Evolutionary conservation across 2,888 invertebrate genomes (phyloP).

Genomic region (Drosophila nr. perissopoda): DNA sequence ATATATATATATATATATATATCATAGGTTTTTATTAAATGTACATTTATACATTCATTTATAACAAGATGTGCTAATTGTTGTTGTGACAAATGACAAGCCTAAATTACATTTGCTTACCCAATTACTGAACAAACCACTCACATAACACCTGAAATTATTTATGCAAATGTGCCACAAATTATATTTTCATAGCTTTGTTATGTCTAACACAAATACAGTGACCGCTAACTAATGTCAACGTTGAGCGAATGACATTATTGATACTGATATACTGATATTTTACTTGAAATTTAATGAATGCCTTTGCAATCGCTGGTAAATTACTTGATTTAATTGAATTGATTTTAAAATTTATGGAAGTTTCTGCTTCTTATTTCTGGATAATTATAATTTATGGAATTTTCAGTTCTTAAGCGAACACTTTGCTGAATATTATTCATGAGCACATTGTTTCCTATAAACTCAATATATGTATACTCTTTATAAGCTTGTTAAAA

Average conservation of each 20-base stretch:
- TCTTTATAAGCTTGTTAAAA: not conserved
- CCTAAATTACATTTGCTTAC: not conserved
- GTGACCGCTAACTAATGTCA: not conserved
- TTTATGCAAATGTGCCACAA: conserved; percentile 19
- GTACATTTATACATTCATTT: not conserved
- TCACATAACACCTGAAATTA: conserved; percentile 29
- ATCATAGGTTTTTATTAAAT: not conserved
- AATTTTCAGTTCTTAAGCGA: not conserved
- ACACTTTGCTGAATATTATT: not conserved
- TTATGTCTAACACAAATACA: not conserved
- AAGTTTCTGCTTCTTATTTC: not conserved
- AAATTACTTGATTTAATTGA: not conserved
- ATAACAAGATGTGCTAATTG: not conserved
- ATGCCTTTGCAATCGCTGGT: not conserved
- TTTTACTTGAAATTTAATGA: not conserved
- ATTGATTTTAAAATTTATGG: not conserved
- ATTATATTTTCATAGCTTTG: not conserved
- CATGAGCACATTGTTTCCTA: not conserved
- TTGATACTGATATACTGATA: no score
- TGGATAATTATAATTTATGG: not conserved
- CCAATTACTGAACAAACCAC: conserved; percentile 24
- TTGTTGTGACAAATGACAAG: not conserved
- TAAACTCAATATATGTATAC: not conserved
- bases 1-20: not conserved
- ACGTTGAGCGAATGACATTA: not conserved